A percentile compares a stretch with the other conserved stretches of the same genome.
phyloP scores from a whole-genome alignment of 2,888 invertebrate species.

The Erynnis tages region DNA sequence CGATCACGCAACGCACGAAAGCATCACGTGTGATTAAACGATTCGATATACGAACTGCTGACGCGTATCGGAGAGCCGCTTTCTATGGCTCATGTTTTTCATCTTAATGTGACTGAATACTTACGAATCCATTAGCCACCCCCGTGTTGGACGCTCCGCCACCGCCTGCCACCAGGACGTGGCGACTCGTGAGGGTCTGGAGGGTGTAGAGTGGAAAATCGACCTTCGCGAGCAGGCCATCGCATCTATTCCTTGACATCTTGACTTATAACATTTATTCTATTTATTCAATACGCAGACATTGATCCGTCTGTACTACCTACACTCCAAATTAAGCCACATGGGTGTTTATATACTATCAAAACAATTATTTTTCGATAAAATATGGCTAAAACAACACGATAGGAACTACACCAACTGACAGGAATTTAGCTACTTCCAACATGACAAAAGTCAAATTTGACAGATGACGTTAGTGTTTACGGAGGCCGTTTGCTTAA shows the following conservation, averaged over 20 bases:
- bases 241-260: constrained; percentile 79
- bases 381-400: constrained; percentile 55
- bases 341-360: constrained; percentile 50
- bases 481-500: not conserved
- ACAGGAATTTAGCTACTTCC: constrained; percentile 63
- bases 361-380: constrained; percentile 32
- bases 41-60: constrained; percentile 36
- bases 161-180: constrained; percentile 97
- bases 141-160: constrained; percentile 99
- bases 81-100: constrained; percentile 29
- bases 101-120: constrained; percentile 53
- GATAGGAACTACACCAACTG: constrained; percentile 60
- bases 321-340: constrained; percentile 45
- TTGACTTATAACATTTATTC: constrained; percentile 58
- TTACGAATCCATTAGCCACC: constrained; percentile 97
- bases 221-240: constrained; percentile 91
- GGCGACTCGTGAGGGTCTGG: constrained; percentile 94
- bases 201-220: constrained; percentile 97
- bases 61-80: constrained; percentile 47
- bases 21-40: constrained; percentile 19
- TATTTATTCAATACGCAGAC: constrained; percentile 41
- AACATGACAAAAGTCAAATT: constrained; percentile 79
- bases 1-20: constrained; percentile 10
- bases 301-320: constrained; percentile 46
- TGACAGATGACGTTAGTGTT: constrained; percentile 42